A percentile compares a stretch with the other conserved stretches of the same genome.
These are phyloP conservation scores for Tribolium madens DNA, from an alignment of 1,140 invertebrate genomes.

Conservation along the genomic window DNA sequence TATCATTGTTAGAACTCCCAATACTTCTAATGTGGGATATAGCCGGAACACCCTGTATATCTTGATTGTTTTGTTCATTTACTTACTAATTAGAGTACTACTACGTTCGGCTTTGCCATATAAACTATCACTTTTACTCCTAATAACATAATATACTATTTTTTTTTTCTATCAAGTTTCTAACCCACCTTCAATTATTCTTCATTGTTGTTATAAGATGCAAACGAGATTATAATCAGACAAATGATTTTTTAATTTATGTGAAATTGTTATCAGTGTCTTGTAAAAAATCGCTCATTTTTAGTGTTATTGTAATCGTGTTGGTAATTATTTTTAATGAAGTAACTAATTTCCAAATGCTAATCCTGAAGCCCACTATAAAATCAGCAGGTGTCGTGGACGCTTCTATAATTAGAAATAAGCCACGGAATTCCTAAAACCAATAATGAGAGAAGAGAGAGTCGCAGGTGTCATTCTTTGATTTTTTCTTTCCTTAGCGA, in stretches of 20 bases:
- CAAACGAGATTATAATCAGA: slow-evolving; percentile 30
- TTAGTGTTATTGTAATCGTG: slow-evolving; percentile 12
- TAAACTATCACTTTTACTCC: too few relatives aligned
- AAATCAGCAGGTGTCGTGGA: slow-evolving; percentile 28
- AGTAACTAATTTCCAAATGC: slow-evolving; percentile 30
- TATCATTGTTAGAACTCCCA: too few relatives aligned
- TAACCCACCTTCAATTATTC: too few relatives aligned
- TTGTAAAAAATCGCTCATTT: too few relatives aligned
- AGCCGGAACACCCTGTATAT: too few relatives aligned
- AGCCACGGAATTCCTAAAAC: slow-evolving; percentile 29
- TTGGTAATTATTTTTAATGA: slow-evolving; percentile 37
- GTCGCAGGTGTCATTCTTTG: slow-evolving; percentile 6
- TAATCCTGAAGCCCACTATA: slow-evolving; percentile 23
- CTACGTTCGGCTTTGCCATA: too few relatives aligned
- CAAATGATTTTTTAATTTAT: slow-evolving; percentile 30
- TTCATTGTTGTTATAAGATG: not conserved
- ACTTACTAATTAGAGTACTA: too few relatives aligned
- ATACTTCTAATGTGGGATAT: too few relatives aligned
- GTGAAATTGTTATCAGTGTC: slow-evolving; percentile 12
- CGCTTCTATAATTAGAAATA: slow-evolving; percentile 37
- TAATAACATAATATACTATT: too few relatives aligned
- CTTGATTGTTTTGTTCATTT: too few relatives aligned
- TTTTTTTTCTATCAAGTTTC: too few relatives aligned
- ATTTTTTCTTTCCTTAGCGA: slow-evolving; percentile 13
- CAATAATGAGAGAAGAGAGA: slow-evolving; percentile 11